Percentiles rank a stretch among this genome's conserved stretches.
Conservation (phyloP, 2,888 invertebrate species). For the Rutpela maculata region DNA sequence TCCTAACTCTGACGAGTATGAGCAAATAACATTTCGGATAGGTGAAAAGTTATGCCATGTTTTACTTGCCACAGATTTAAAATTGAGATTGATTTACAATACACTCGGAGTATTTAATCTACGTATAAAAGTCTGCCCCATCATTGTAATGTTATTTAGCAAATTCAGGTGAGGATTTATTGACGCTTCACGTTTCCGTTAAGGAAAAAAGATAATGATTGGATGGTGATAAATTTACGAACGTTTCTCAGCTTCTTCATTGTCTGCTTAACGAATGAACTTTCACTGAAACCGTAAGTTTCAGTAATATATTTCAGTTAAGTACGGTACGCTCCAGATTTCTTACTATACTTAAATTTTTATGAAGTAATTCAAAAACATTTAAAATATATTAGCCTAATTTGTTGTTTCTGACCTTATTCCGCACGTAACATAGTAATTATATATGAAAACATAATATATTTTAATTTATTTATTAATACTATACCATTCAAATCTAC, state of each 20-base stretch:
- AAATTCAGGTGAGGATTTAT: not conserved
- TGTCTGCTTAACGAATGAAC: constrained; percentile 7
- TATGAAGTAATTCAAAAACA: too few species aligned
- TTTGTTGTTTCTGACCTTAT: too few species aligned
- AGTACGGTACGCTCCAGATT: not conserved
- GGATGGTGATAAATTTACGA: constrained; percentile 1
- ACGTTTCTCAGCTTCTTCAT: constrained; percentile 7
- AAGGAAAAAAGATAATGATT: not conserved
- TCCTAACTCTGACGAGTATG: too few species aligned
- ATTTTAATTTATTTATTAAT: too few species aligned
- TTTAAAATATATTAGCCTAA: too few species aligned
- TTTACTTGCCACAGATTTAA: too few species aligned
- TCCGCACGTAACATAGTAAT: too few species aligned
- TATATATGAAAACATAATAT: too few species aligned
- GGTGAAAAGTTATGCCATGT: too few species aligned
- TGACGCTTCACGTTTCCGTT: not conserved
- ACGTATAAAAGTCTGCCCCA: not conserved
- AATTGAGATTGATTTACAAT: not conserved
- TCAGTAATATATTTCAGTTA: not conserved
- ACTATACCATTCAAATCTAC: too few species aligned
- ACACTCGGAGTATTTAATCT: not conserved
- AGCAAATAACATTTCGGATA: too few species aligned
- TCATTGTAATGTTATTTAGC: not conserved
- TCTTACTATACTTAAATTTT: not conserved
- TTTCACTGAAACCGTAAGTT: not conserved